Conservation (phyloP, 2,888 invertebrate species). For the Aelia acuminata region DNA sequence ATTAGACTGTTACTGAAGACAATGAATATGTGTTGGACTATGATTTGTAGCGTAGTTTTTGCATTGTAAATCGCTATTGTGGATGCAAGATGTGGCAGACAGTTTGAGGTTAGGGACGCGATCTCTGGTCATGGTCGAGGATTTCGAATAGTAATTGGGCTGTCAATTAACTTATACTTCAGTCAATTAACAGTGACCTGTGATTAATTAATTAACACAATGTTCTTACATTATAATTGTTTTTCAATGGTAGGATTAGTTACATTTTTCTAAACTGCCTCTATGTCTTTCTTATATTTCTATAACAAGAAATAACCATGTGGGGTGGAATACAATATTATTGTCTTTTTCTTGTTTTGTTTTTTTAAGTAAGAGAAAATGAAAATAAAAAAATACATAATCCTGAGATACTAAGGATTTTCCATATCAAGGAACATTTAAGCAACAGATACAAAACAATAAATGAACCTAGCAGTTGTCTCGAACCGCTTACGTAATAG, state of each 20-base stretch:
- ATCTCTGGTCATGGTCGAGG: neutral
- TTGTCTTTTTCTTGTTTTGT: no score
- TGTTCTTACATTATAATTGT: no score
- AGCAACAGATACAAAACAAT: neutral
- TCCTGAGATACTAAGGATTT: neutral
- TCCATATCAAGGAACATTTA: neutral
- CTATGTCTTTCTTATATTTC: no score
- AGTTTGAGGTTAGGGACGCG: conserved; percentile 40
- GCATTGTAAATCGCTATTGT: conserved; percentile 3
- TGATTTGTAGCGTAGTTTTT: neutral
- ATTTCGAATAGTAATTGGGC: neutral
- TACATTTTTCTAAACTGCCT: no score
- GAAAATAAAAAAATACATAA: no score
- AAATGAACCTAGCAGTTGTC: neutral
- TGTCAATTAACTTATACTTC: neutral
- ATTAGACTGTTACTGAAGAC: neutral
- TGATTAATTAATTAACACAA: no score
- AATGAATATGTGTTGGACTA: neutral
- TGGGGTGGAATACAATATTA: no score
- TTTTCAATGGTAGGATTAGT: no score
- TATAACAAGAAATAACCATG: no score
- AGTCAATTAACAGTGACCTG: neutral
- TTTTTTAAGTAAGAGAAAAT: no score
- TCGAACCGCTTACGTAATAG: neutral
- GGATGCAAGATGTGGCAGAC: neutral